Evolutionary conservation across 2,888 invertebrate genomes (phyloP), one percentile per base, ranked within the genome.

Genomic region (Strigamia crassipes): DNA sequence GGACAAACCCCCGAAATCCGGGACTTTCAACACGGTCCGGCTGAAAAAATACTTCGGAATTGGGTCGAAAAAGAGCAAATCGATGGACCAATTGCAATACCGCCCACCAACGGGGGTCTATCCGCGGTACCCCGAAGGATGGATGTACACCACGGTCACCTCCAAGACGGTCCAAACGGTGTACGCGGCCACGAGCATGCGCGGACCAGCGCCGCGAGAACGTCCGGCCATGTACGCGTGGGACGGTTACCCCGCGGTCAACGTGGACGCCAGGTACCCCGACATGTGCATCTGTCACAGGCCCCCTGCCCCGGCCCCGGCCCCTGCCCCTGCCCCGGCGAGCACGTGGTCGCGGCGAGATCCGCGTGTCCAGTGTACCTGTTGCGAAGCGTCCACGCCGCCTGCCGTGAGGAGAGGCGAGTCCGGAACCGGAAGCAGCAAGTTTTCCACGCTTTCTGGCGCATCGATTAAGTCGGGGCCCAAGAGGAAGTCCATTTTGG

Each of bases 41-140:
- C 81, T 84, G 23, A 84, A 83, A 46, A 84, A 84, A 18, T 84
- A 84, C 42, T 80, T 84, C 18, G 84, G 84, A 9, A 81, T 83
- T 18, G 82, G 83, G 0, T 84, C 84, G 56, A 83, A 83, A 46
- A 84, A 84, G 80, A 73, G 66, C 51, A 83, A 84, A 77, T 21
- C 42, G 5, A 13, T 46, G 9, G 31, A 77, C 10, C 56, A 56
- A 56, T 21, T 18, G 9, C 31, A 56, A 42, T 23, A 21, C 21
- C 21, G 6, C 61, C 12, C 82, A 77, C 18, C 83, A 79, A 78
- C 34, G 12, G 41, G 12, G 13, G 13, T 18, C 1, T 34, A 51
- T 18, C 42, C 46, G 10, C 73, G 78, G n/a, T 81, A 81, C 31
- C 81, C 81, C 21, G 81, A 81, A 10, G 23, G 21, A 15, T 81